Evolutionary conservation across 1,140 invertebrate genomes (phyloP).

Genomic region (Theocolax elegans): DNA sequence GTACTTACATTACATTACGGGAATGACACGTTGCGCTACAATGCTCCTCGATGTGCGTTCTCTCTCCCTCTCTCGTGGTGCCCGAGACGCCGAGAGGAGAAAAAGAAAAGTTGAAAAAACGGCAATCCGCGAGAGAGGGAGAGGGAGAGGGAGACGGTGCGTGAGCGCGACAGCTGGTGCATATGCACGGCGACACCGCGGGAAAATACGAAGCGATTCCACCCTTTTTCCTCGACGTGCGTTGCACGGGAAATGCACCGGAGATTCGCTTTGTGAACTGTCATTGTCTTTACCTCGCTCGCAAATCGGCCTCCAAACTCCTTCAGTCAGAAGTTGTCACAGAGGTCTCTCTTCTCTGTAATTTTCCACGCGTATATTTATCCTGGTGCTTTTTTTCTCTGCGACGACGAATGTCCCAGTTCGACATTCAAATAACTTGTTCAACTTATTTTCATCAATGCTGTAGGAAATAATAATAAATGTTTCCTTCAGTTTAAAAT

Average conservation of each 20-base stretch:
- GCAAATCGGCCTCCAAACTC: not conserved
- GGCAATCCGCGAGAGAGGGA: not conserved
- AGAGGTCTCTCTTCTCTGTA: too few relatives aligned
- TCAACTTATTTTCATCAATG: too few relatives aligned
- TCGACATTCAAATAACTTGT: too few relatives aligned
- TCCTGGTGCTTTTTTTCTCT: too few relatives aligned
- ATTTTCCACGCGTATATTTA: too few relatives aligned
- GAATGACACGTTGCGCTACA: conserved; percentile 67
- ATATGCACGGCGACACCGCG: not conserved
- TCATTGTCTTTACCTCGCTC: conserved; percentile 1
- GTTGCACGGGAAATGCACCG: not conserved
- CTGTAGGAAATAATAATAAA: too few relatives aligned
- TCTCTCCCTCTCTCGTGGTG: too few relatives aligned
- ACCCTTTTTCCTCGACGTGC: not conserved
- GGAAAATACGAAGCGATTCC: conserved; percentile 4
- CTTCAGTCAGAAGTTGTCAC: not conserved
- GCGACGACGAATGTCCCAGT: too few relatives aligned
- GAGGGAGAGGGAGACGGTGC: not conserved
- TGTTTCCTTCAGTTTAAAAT: too few relatives aligned
- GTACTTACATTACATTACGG: conserved; percentile 62
- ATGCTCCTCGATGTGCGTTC: conserved; percentile 52
- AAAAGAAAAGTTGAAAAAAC: not conserved
- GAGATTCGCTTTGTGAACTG: not conserved
- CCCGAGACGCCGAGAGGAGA: too few relatives aligned
- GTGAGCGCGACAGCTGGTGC: too few relatives aligned